Conservation (phyloP, 2,888 invertebrate species). For the Nomada fucata region DNA sequence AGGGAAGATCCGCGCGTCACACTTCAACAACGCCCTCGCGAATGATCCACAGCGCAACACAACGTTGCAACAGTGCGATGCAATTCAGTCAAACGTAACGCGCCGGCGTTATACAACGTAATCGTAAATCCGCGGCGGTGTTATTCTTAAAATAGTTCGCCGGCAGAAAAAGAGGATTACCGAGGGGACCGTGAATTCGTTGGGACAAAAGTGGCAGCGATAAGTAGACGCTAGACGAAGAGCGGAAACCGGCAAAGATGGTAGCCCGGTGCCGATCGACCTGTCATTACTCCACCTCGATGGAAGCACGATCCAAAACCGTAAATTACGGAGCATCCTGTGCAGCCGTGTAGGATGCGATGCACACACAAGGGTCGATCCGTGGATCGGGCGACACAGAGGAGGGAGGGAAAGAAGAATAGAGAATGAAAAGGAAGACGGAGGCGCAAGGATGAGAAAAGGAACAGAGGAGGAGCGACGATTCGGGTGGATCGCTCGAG, state of each 20-base stretch:
- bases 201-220: constrained; percentile 62
- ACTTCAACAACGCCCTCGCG: no score
- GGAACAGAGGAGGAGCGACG: constrained; percentile 18
- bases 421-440: not conserved
- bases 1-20: no score
- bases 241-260: constrained; percentile 64
- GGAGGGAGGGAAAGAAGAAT: constrained; percentile 8
- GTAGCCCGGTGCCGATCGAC: constrained; percentile 69
- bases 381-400: constrained; percentile 1
- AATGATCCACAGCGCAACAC: no score
- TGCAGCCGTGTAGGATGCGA: constrained; percentile 19
- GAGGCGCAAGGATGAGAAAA: constrained; percentile 1
- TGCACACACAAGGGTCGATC: not conserved
- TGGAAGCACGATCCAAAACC: constrained; percentile 70
- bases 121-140: no score
- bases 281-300: constrained; percentile 74
- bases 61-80: no score
- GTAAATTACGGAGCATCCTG: constrained; percentile 68
- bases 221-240: constrained; percentile 53
- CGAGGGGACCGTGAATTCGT: constrained; percentile 28
- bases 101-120: no score
- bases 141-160: no score
- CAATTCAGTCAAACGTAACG: no score
- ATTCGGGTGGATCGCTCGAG: constrained; percentile 54
- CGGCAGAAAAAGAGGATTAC: no score